Evolutionary conservation across 2,888 invertebrate species (phyloP).

Genomic region (Slavum lentiscoides): DNA sequence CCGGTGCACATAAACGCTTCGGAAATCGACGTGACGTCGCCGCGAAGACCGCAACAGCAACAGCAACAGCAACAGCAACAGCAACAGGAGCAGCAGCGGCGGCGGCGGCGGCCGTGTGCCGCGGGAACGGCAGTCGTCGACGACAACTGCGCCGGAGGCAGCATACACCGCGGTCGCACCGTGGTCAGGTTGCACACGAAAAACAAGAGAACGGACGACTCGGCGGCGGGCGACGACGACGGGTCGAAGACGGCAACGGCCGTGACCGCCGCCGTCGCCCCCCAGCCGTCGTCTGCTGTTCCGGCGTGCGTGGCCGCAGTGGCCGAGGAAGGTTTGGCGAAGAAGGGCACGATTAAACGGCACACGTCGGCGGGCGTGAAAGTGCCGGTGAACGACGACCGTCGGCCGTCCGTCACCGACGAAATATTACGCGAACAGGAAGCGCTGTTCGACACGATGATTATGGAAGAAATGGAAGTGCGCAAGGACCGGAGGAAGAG

Average conservation of each 20-base stretch:
- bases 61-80: not conserved
- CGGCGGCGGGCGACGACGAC: conserved; percentile 56
- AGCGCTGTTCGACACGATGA: conserved; percentile 56
- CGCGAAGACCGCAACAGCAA: conserved; percentile 55
- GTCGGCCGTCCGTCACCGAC: conserved; percentile 58
- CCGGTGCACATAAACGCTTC: conserved; percentile 81
- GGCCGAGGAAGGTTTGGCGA: conserved; percentile 56
- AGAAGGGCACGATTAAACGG: conserved; percentile 56
- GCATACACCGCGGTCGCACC: conserved; percentile 72
- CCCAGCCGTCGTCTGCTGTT: not conserved
- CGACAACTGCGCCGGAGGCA: not conserved
- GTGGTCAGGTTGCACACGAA: conserved; percentile 75
- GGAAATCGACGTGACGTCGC: conserved; percentile 73
- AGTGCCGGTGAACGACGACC: conserved; percentile 58
- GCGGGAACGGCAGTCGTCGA: not conserved
- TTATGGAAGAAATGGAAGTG: conserved; percentile 56
- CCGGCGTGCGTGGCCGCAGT: not conserved
- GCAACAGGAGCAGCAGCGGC: not conserved
- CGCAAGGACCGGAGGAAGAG: conserved; percentile 35
- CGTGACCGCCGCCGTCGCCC: not conserved
- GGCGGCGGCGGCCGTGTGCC: conserved; percentile 14
- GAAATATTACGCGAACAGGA: conserved; percentile 57
- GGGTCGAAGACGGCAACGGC: not conserved
- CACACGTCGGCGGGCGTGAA: conserved; percentile 57
- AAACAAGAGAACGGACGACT: conserved; percentile 9